Evolutionary conservation across 1,140 invertebrate genomes (phyloP), one percentile per base, ranked within the genome.

Genomic region (Drosophila santomea): DNA sequence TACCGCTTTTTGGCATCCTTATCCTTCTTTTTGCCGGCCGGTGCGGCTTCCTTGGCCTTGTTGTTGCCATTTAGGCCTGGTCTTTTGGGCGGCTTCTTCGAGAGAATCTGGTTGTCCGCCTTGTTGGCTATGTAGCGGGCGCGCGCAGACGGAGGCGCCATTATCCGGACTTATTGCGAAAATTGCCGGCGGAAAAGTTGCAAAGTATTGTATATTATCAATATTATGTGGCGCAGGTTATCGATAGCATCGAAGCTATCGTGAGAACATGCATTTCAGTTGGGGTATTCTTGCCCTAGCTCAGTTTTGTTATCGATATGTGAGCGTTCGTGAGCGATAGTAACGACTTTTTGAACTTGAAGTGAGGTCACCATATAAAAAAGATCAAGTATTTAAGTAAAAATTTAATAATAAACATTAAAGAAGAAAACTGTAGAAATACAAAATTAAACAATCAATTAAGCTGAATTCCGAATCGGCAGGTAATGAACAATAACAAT

Each of bases 71-170:
- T 90, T 11, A 74, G 44, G 7, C 74, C 55, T 23, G 66, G n/a
- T 23, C 84, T 75, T 35, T 90, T 92, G 11, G 85, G 85, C 17
- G 88, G 91, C 25, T 91, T 92, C 54, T 92, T 92, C 4, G 75
- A 74, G 2, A 84, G 60, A 44, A 86, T 76, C 58, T 88, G 83
- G 50, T 86, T 92, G 54, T 92, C 91, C 25, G 86, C 78, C 71
- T 92, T 92, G 58, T 92, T 92, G 58, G 89, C 89, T 77, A 91
- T 92, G 17, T 91, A 92, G 23, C 91, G 85, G 52, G 80, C 82
- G 23, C 91, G 57, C 54, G 89, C 88, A 36, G 91, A 75, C 48
- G 91, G 90, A 52, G 91, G 91, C 61, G 91, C 82, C 91, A 92
- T 86, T 25, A n/a, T 74, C 45, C 55, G 17, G 32, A 59, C 55